These are phyloP conservation scores for Drosophila pegasa DNA, from an alignment of 2,888 invertebrate species.

Conservation along the genomic window DNA sequence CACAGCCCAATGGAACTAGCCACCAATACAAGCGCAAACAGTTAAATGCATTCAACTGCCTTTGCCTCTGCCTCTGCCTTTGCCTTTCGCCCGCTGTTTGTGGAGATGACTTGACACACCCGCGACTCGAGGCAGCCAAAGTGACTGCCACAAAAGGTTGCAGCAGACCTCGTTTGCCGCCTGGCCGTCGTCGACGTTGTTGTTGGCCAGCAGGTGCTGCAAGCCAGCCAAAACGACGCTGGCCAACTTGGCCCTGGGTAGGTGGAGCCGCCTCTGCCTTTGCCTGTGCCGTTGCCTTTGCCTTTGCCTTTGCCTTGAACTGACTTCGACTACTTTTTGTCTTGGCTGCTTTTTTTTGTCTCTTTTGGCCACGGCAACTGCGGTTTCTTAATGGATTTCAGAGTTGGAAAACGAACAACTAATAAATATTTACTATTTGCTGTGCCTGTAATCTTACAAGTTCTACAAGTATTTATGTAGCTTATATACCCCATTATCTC, in stretches of 20 bases:
- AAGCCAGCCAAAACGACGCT: constrained; percentile 71
- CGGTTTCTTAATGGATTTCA: constrained; percentile 3
- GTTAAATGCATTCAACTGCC: constrained; percentile 73
- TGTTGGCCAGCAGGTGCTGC: constrained; percentile 70
- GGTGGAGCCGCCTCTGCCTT: constrained; percentile 68
- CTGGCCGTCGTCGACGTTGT: constrained; percentile 23
- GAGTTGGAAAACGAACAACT: constrained; percentile 8
- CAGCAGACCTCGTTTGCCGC: constrained; percentile 20
- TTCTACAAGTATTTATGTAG: neutral
- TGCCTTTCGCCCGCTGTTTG: constrained; percentile 53
- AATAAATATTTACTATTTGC: constrained; percentile 17
- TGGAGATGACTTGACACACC: constrained; percentile 79
- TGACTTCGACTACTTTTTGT: constrained; percentile 5
- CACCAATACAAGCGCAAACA: constrained; percentile 51
- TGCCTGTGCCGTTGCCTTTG: constrained; percentile 13
- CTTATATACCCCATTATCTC: neutral
- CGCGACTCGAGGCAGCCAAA: constrained; percentile 66
- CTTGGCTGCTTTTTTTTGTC: constrained; percentile 11
- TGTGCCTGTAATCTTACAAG: constrained; percentile 2
- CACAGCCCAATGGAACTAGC: constrained; percentile 6
- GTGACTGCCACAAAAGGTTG: constrained; percentile 64
- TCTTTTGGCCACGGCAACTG: constrained; percentile 9
- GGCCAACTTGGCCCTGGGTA: constrained; percentile 48
- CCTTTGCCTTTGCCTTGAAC: constrained; percentile 47
- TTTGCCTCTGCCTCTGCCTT: neutral